These are phyloP conservation scores for Rhabdornis inornatus DNA, from an alignment of 2,113 vertebrate species.

Conservation along the genomic window DNA sequence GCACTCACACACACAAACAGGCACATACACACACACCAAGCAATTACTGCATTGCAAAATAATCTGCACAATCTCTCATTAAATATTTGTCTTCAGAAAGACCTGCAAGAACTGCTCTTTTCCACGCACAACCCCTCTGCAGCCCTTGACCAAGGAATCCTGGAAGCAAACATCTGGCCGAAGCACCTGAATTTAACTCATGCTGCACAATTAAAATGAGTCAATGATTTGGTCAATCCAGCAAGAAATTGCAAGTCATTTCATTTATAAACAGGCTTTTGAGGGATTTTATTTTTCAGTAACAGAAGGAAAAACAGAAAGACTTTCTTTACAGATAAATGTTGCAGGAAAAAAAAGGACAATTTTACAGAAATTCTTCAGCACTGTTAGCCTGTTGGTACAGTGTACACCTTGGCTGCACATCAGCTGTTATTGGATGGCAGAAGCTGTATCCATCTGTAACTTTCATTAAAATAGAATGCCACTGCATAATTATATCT, in stretches of 20 bases:
- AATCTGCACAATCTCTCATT: neutral
- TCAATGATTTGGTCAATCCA: neutral
- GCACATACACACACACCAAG: neutral
- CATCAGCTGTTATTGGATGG: constrained; percentile 42
- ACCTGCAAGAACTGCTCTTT: neutral
- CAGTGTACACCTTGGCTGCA: constrained; percentile 36
- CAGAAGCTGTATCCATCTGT: constrained; percentile 58
- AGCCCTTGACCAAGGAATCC: neutral
- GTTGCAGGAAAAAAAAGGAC: neutral
- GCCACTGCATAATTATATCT: constrained; percentile 34
- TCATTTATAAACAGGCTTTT: neutral
- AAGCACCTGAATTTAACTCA: neutral
- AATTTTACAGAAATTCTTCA: neutral
- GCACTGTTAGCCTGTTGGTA: neutral
- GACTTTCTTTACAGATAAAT: neutral
- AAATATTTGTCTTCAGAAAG: neutral
- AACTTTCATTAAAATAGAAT: constrained; percentile 59
- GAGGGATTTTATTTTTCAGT: neutral
- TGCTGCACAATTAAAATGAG: neutral
- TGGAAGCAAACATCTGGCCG: neutral
- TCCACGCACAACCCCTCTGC: neutral
- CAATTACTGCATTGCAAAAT: neutral
- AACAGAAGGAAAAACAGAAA: neutral
- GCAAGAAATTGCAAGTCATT: neutral
- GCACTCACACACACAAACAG: neutral